These are phyloP conservation scores for Leucania comma DNA, from an alignment of 2,888 invertebrate species.

Conservation along the genomic window DNA sequence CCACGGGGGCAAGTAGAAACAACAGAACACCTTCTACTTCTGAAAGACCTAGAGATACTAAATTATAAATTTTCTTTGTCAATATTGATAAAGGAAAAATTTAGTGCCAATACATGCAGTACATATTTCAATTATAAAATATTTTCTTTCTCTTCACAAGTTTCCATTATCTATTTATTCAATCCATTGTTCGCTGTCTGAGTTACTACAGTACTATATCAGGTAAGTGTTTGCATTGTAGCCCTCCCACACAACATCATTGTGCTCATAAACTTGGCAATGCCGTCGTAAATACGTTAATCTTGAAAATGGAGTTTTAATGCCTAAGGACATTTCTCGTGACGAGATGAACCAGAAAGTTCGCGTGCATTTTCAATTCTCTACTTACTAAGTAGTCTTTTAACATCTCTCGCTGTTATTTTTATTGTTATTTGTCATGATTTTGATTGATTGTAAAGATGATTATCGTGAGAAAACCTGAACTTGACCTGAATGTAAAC, in stretches of 20 bases:
- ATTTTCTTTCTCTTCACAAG: conserved; percentile 3
- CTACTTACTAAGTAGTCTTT: not conserved
- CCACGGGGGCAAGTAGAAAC: not conserved
- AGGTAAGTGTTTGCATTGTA: conserved; percentile 65
- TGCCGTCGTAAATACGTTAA: conserved; percentile 77
- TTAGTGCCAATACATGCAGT: not conserved
- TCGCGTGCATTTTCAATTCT: not conserved
- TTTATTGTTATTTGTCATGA: not conserved
- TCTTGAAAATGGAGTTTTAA: conserved; percentile 77
- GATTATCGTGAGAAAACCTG: not conserved
- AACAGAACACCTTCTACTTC: not conserved
- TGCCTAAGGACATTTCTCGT: conserved; percentile 64
- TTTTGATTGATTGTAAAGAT: not conserved
- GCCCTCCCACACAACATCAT: conserved; percentile 74
- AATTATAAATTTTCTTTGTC: not conserved
- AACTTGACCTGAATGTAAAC: not conserved
- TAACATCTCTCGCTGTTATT: not conserved
- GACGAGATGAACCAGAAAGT: not conserved
- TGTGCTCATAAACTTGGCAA: conserved; percentile 85
- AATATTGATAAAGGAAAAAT: conserved; percentile 1
- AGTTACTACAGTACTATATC: conserved; percentile 59
- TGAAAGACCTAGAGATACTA: not conserved
- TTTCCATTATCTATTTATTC: conserved; percentile 37
- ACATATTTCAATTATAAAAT: conserved; percentile 3
- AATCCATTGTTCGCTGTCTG: conserved; percentile 38